A percentile compares a stretch with the other conserved stretches of the same genome.
These are phyloP conservation scores for Himantopus leucocephalus DNA, from an alignment of 2,113 vertebrate species.

Conservation along the genomic window DNA sequence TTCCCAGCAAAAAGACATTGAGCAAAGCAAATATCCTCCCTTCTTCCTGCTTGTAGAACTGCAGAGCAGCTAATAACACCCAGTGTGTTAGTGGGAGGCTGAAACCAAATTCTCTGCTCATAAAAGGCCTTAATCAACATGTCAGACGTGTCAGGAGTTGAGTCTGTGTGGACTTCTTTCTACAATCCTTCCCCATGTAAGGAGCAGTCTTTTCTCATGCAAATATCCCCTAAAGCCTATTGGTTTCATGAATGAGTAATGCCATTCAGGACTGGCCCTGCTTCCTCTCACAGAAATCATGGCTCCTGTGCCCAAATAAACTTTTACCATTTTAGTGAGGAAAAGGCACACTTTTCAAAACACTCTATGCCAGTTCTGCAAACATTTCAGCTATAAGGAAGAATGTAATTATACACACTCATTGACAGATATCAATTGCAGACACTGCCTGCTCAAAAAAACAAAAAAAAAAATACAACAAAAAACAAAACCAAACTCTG, in stretches of 20 bases:
- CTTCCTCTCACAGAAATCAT: background rate
- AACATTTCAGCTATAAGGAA: background rate
- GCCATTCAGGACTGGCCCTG: background rate
- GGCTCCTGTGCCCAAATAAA: background rate
- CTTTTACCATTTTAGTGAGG: background rate
- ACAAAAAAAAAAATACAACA: background rate
- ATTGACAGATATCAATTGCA: background rate
- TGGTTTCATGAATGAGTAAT: background rate
- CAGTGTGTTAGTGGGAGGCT: background rate
- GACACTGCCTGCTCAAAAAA: background rate
- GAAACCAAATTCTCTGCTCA: background rate
- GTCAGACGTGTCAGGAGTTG: background rate
- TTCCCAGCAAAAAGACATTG: background rate
- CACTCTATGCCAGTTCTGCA: background rate
- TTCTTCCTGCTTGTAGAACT: background rate
- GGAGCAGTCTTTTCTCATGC: constrained; percentile 28
- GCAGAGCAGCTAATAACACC: background rate
- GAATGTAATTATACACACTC: background rate
- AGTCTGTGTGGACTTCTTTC: background rate
- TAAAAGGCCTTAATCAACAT: constrained; percentile 35
- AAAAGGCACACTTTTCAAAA: background rate
- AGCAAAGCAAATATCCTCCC: background rate
- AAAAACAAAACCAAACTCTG: background rate
- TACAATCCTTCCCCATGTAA: background rate
- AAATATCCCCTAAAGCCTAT: constrained; percentile 1